Evolutionary conservation across 1,140 invertebrate genomes (phyloP).

Genomic region (Rhynchophorus ferrugineus): DNA sequence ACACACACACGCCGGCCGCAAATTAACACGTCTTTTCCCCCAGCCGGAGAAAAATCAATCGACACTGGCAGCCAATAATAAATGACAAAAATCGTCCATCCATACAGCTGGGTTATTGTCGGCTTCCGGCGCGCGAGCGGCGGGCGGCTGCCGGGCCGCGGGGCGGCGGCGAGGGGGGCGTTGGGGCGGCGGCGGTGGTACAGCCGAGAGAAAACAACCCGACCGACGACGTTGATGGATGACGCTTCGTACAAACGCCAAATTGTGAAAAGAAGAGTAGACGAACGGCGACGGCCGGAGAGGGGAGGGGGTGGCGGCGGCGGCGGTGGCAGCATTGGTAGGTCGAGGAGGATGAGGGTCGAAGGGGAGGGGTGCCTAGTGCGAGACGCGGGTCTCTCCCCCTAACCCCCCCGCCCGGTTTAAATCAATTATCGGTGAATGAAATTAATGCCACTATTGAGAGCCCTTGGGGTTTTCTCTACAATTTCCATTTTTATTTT

Average conservation of each 20-base stretch:
- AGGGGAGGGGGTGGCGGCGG: conserved; percentile 33
- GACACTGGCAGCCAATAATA: conserved; percentile 38
- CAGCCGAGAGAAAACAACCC: conserved; percentile 41
- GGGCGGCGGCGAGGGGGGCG: conserved; percentile 23
- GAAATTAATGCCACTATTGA: conserved; percentile 19
- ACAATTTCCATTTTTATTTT: too few species aligned
- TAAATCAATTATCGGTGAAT: conserved; percentile 38
- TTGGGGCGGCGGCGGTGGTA: conserved; percentile 20
- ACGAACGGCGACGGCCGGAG: too few species aligned
- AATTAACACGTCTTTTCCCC: conserved; percentile 40
- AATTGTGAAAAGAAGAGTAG: conserved; percentile 44
- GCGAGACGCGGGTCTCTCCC: conserved; percentile 12
- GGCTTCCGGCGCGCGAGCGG: conserved; percentile 25
- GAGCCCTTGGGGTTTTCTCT: too few species aligned
- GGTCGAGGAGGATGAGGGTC: background rate
- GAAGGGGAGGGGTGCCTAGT: conserved; percentile 21
- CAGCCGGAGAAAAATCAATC: conserved; percentile 41
- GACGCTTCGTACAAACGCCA: conserved; percentile 42
- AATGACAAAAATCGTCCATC: conserved; percentile 44
- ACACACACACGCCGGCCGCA: conserved; percentile 19
- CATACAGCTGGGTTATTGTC: conserved; percentile 41
- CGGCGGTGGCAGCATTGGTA: conserved; percentile 29
- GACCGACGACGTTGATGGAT: conserved; percentile 43
- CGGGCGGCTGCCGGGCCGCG: conserved; percentile 20
- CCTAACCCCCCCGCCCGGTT: conserved; percentile 28